These are phyloP conservation scores for Yponomeuta malinellus DNA, from an alignment of 2,888 invertebrate species.

Conservation along the genomic window DNA sequence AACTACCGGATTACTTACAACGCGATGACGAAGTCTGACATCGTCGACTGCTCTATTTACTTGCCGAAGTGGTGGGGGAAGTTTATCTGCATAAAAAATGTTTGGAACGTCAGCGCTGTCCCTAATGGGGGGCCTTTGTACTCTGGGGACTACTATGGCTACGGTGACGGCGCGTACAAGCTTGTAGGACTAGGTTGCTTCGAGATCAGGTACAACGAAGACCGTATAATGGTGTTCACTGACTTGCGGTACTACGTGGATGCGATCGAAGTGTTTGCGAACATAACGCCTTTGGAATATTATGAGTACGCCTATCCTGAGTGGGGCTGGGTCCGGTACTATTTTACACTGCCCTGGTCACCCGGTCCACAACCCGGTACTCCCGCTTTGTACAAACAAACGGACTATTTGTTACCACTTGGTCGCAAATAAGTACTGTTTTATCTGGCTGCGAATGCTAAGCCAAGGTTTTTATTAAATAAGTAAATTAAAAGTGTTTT, in stretches of 20 bases:
- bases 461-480: too few species aligned
- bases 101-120: neutral
- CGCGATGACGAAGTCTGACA: neutral
- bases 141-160: neutral
- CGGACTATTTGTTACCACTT: too few species aligned
- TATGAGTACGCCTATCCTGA: conserved; percentile 7
- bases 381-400: too few species aligned
- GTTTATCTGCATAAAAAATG: conserved; percentile 45
- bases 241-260: conserved; percentile 26
- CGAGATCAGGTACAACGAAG: conserved; percentile 33
- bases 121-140: neutral
- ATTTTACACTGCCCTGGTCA: too few species aligned
- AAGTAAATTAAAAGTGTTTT: too few species aligned
- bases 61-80: conserved; percentile 54
- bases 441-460: too few species aligned
- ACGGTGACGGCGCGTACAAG: neutral
- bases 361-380: too few species aligned
- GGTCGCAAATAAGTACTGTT: too few species aligned
- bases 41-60: conserved; percentile 40
- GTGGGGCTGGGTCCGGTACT: neutral
- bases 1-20: conserved; percentile 41
- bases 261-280: neutral
- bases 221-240: conserved; percentile 43
- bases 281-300: neutral
- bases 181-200: conserved; percentile 8